These are phyloP conservation scores for Rapana venosa DNA, from an alignment of 2,888 invertebrate genomes.

Conservation along the genomic window DNA sequence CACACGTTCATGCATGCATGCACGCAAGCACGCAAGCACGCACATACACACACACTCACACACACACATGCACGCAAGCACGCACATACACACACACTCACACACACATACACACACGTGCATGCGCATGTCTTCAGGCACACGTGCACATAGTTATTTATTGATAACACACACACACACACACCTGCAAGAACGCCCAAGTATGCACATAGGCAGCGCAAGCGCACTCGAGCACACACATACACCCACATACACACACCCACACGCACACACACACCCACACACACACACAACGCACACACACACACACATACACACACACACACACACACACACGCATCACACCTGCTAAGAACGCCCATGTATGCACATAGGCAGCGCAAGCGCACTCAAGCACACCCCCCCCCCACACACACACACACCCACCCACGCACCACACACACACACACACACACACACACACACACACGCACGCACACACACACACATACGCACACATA, in stretches of 20 bases:
- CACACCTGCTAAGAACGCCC: background rate
- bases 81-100: background rate
- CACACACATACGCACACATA: background rate
- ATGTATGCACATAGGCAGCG: background rate
- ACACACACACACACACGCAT: no score
- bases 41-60: background rate
- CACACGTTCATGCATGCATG: no score
- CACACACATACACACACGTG: no score
- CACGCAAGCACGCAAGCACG: background rate
- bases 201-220: background rate
- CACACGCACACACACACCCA: no score
- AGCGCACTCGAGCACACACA: background rate
- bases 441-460: no score
- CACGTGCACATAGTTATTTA: no score
- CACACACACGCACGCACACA: background rate
- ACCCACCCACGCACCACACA: background rate
- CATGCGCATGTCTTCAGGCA: no score
- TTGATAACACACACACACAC: background rate
- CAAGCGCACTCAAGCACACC: background rate
- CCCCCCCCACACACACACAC: background rate
- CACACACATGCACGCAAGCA: background rate
- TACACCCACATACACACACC: background rate
- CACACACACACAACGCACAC: background rate
- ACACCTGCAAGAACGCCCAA: background rate
- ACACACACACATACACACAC: no score